Base-by-base conservation (phyloP, 2,888 invertebrate genomes). In the Pammene fasciana region DNA sequence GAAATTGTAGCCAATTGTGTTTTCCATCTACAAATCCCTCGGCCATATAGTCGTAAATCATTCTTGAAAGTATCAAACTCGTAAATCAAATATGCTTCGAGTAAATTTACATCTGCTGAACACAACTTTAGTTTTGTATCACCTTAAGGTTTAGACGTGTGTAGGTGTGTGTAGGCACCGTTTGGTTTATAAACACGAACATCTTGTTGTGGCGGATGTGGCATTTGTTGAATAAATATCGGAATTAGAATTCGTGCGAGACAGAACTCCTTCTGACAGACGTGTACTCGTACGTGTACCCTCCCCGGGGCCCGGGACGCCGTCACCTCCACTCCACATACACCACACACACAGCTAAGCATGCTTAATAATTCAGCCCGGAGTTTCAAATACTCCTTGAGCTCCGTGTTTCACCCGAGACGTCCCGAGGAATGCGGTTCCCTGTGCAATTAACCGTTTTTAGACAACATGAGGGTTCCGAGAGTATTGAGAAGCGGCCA, bases 311-410 rank as follows among this genome's bases (percentile, higher is more conserved):
- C 56, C 56, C 38, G 11, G 6, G 34, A 41, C 38, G 11, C 38
- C 56, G 38, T 38, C 0, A 16, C 16, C 36, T 41, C 38, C 26
- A 26, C 36, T 41, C 38, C 26, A 26, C 26, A 26, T 26, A 26
- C 26, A 4, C 4, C 1, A 26, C 26, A n/a, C n/a, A n/a, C 26
- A 4, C 38, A 9, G 10, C 16, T 38, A 16, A 41, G 38, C 38
- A 14, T 36, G 11, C 56, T 56, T 56, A 41, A 56, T 56, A 56
- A 56, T 56, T 38, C 41, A 56, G 38, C 16, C 11, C 41, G 16
- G 41, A 18, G 55, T 56, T 56, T 38, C 38, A 38, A 41, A 56
- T 56, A 13, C 18, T 48, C 11, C 11, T 36, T 14, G 34, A 52
- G 34, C 56, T 56, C 16, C 56, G 38, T 13, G 26, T 26, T 26